A percentile compares a stretch with the other conserved stretches of the same genome.
phyloP scores from a whole-genome alignment of 2,113 vertebrate genomes.

The Pachyramphus minor region DNA sequence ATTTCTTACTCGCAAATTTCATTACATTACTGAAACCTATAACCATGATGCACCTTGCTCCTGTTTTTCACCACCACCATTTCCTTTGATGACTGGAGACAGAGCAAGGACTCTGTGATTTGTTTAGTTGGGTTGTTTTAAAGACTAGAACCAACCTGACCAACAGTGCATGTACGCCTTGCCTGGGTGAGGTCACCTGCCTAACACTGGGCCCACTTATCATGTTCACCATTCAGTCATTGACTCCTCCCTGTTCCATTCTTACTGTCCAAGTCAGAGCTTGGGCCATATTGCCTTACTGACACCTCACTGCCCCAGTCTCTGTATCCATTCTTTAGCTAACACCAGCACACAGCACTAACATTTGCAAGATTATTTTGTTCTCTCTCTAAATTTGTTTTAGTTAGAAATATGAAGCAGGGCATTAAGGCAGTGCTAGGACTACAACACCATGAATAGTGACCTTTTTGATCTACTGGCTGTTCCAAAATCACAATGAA shows the following conservation, averaged over 20 bases:
- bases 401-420: not conserved
- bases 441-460: not conserved
- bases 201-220: not conserved
- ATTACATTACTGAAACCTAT: not conserved
- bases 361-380: not conserved
- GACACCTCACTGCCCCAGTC: not conserved
- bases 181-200: not conserved
- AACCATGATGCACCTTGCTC: not conserved
- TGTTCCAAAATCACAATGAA: not conserved
- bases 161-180: not conserved
- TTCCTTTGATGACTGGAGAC: not conserved
- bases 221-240: not conserved
- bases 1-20: not conserved
- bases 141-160: not conserved
- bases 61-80: not conserved
- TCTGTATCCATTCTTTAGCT: not conserved
- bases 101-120: not conserved
- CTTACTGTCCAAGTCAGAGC: not conserved
- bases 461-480: not conserved
- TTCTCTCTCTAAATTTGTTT: not conserved
- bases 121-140: not conserved
- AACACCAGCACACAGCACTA: not conserved
- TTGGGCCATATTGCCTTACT: rapidly evolving
- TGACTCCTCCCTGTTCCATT: not conserved
- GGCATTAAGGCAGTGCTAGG: not conserved